Percentiles rank a stretch among this genome's conserved stretches.
Evolutionary conservation across 2,888 invertebrate genomes (phyloP).

Genomic region (Morpho deidamia): DNA sequence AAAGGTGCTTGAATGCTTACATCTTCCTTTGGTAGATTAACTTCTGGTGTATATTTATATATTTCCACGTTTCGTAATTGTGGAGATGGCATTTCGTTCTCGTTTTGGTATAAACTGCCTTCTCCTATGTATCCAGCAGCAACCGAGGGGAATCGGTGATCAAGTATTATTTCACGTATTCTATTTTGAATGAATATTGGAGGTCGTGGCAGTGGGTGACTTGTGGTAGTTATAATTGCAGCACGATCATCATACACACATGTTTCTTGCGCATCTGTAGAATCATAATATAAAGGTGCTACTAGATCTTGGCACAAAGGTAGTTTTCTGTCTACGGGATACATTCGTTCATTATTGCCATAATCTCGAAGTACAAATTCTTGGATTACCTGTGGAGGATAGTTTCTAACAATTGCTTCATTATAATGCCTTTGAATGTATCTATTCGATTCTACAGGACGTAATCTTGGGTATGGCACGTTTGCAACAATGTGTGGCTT

Average conservation of each 20-base stretch:
- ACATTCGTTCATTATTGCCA: background rate
- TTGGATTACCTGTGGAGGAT: background rate
- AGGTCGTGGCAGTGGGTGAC: background rate
- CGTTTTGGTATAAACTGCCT: background rate
- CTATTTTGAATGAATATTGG: slow-evolving; percentile 7
- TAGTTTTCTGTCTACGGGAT: background rate
- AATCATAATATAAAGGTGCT: background rate
- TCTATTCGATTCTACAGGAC: background rate
- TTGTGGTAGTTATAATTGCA: background rate
- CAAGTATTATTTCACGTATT: background rate
- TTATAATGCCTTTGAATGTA: background rate
- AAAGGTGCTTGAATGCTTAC: background rate
- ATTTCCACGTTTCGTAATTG: slow-evolving; percentile 1
- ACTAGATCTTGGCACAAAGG: background rate
- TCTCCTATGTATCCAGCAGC: background rate
- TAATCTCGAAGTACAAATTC: background rate
- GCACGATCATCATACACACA: background rate
- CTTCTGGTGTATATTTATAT: background rate
- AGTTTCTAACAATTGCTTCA: background rate
- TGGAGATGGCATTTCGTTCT: background rate
- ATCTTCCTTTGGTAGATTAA: background rate
- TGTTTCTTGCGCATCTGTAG: background rate
- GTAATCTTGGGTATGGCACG: background rate
- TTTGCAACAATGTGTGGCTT: background rate
- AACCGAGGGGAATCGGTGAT: background rate